Percentiles rank a stretch among this genome's conserved stretches.
These are phyloP conservation scores for Platerodrilus igneus DNA, from an alignment of 2,888 invertebrate species.

Conservation along the genomic window DNA sequence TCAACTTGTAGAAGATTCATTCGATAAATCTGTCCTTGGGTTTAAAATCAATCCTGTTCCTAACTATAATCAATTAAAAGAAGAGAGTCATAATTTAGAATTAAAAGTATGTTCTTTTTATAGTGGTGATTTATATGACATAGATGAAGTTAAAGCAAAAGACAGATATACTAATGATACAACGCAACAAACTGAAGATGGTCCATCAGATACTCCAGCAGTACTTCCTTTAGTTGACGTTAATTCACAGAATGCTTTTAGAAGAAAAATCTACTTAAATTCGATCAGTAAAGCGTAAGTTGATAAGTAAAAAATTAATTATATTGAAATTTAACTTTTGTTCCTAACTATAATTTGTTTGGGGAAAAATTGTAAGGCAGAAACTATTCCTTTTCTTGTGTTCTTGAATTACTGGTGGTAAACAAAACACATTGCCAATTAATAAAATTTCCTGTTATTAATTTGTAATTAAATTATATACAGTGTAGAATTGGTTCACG, in stretches of 20 bases:
- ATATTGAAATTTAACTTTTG: no score
- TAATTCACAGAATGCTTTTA: slow-evolving; percentile 61
- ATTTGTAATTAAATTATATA: no score
- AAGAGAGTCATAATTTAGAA: slow-evolving; percentile 59
- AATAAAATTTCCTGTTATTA: no score
- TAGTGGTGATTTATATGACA: slow-evolving; percentile 51
- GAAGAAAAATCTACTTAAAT: slow-evolving; percentile 65
- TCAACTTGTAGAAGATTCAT: slow-evolving; percentile 58
- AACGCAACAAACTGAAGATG: slow-evolving; percentile 35
- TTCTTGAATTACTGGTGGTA: no score
- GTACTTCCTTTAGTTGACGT: slow-evolving; percentile 62
- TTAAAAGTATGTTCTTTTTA: slow-evolving; percentile 64
- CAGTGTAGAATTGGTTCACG: no score
- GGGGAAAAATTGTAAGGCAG: no score
- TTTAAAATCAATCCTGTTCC: slow-evolving; percentile 52
- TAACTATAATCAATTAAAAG: slow-evolving; percentile 57
- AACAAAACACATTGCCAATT: no score
- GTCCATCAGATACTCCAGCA: slow-evolving; percentile 44
- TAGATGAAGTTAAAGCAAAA: slow-evolving; percentile 30
- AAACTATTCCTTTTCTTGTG: no score
- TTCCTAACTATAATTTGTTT: no score
- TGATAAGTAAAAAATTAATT: slow-evolving; percentile 4
- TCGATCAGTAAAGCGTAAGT: slow-evolving; percentile 53
- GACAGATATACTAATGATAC: slow-evolving; percentile 15
- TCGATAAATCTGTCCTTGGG: slow-evolving; percentile 46